A percentile compares a stretch with the other conserved stretches of the same genome.
Conservation (phyloP, 2,113 vertebrate species). For the Colius striatus region DNA sequence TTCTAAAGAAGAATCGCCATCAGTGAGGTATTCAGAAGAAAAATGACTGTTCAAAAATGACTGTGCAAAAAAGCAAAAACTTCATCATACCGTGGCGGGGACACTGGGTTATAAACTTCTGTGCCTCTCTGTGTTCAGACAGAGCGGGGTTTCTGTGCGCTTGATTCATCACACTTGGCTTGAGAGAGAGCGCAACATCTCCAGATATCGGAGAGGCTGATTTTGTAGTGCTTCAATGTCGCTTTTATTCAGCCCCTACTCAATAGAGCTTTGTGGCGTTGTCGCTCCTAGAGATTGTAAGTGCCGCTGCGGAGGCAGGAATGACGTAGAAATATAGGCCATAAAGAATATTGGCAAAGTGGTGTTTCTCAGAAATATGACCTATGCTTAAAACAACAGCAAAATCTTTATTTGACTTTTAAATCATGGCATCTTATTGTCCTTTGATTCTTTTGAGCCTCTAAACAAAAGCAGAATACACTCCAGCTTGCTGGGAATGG, state of each 20-base stretch:
- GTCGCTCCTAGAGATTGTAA: not conserved
- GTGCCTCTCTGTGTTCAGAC: slow-evolving; percentile 60
- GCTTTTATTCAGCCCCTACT: slow-evolving; percentile 50
- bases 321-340: not conserved
- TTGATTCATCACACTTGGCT: slow-evolving; percentile 68
- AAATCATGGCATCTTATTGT: slow-evolving; percentile 32
- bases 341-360: slow-evolving; percentile 46
- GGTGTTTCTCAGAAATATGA: slow-evolving; percentile 30
- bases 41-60: slow-evolving; percentile 64
- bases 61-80: slow-evolving; percentile 62
- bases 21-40: slow-evolving; percentile 52
- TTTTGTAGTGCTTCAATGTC: slow-evolving; percentile 59
- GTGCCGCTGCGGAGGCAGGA: slow-evolving; percentile 19
- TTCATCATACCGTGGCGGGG: slow-evolving; percentile 15
- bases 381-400: slow-evolving; percentile 41
- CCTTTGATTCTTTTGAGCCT: not conserved
- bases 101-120: slow-evolving; percentile 55
- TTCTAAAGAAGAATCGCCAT: slow-evolving; percentile 58
- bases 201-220: slow-evolving; percentile 54
- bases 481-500: accelerated
- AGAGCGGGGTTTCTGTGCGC: slow-evolving; percentile 19
- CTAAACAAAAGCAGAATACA: slow-evolving; percentile 4
- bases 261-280: slow-evolving; percentile 56
- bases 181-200: slow-evolving; percentile 64
- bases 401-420: slow-evolving; percentile 57